Evolutionary conservation across 2,113 vertebrate species (phyloP), one percentile per base, ranked within the genome.

Genomic region (Penelope pileata): DNA sequence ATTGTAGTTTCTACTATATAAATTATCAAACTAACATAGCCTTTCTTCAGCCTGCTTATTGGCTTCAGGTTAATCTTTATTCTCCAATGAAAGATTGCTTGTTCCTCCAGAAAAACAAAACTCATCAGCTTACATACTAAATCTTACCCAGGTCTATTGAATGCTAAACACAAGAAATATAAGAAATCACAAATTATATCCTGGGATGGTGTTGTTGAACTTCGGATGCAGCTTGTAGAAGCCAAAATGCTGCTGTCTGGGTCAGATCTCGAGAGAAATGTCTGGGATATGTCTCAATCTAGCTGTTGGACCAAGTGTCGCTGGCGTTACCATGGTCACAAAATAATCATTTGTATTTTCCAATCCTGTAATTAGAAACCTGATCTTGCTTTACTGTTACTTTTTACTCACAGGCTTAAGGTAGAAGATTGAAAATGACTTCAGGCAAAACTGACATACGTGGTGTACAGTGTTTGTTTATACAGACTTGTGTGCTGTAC

Each of bases 11-110:
- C 21, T 68, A 26, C 38, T 59, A 23, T 23, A 1, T 36, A 63
- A 45, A 14, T 54, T 74, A 72, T 43, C 15, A 62, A 34, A 0
- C 1, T 16, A 59, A 9, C 3, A 32, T 15, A 30, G 2, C 8
- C 29, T 89, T 89, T 80, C 34, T 73, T 93, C 19, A 56, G 4
- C 6, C 13, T 83, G 13, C 4, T 58, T 72, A 13, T 6, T 56
- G 12, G 4, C 2, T 79, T 72, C 24, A 59, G 14, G 9, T 72
- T 63, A 40, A 67, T 50, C 16, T n/a, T 72, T 40, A 36, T 80
- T 77, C 45, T 7, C 3, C 10, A 36, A 45, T 29, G 12, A 59
- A 34, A 64, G 27, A 30, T 34, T 69, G 3, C 2, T 13, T 77
- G 6, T 81, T 81, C 14, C 50, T 32, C 23, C 16, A 56, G 29